Conservation (phyloP, 2,888 invertebrate genomes). For the Embidobia sp. region DNA sequence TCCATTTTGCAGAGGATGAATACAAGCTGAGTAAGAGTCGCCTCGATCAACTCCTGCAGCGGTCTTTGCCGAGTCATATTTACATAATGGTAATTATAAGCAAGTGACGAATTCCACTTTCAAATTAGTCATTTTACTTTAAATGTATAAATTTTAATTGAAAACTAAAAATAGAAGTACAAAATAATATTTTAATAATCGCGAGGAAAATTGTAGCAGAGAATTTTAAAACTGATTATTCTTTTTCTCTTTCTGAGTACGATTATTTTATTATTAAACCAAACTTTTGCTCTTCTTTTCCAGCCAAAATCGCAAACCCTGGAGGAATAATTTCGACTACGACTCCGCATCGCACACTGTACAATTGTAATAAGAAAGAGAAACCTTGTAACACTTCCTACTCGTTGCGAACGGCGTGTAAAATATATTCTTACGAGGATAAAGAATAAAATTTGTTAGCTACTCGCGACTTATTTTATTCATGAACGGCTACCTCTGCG, state of each 20-base stretch:
- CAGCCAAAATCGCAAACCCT: constrained; percentile 75
- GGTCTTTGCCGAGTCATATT: constrained; percentile 85
- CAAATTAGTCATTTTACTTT: too few relatives aligned
- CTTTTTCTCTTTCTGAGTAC: too few relatives aligned
- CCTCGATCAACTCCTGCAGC: constrained; percentile 83
- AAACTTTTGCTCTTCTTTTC: too few relatives aligned
- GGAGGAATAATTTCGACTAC: constrained; percentile 69
- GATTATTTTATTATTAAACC: too few relatives aligned
- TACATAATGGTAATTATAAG: constrained; percentile 84
- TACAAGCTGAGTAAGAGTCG: constrained; percentile 82
- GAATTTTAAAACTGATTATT: too few relatives aligned
- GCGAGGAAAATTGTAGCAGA: too few relatives aligned
- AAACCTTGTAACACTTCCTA: constrained; percentile 60
- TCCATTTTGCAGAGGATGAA: constrained; percentile 78
- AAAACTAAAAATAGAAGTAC: too few relatives aligned
- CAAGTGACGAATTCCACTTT: too few relatives aligned
- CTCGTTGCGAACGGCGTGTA: constrained; percentile 39
- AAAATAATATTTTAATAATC: too few relatives aligned
- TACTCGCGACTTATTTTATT: constrained; percentile 37
- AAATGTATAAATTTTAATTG: too few relatives aligned
- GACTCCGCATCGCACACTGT: not conserved
- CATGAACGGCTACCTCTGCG: constrained; percentile 14
- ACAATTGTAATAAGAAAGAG: not conserved
- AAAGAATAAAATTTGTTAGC: constrained; percentile 54
- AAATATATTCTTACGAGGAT: constrained; percentile 42